These are phyloP conservation scores for Chelidonichthys spinosus DNA, from an alignment of 2,797 vertebrate species.

Conservation along the genomic window DNA sequence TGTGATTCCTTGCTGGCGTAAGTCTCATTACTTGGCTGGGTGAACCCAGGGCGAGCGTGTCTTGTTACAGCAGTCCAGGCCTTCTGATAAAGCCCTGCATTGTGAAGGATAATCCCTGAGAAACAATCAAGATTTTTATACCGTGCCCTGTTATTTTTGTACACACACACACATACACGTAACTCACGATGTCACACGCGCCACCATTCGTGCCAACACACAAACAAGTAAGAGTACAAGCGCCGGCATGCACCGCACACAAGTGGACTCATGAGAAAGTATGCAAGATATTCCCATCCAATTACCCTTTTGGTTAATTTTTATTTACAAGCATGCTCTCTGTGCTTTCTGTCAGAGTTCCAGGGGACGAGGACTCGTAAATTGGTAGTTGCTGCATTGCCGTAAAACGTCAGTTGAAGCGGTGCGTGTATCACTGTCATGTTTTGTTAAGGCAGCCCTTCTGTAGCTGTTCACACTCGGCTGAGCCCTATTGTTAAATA, in stretches of 20 bases:
- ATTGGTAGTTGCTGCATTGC: constrained; percentile 6
- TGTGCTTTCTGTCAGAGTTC: constrained; percentile 27
- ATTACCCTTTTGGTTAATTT: constrained; percentile 49
- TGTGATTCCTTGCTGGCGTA: constrained; percentile 47
- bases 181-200: constrained; percentile 20
- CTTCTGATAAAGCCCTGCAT: constrained; percentile 74
- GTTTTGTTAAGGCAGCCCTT: constrained; percentile 61
- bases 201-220: constrained; percentile 37
- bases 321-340: constrained; percentile 21
- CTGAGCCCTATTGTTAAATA: constrained; percentile 73
- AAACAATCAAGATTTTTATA: constrained; percentile 77
- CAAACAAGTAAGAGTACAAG: constrained; percentile 58
- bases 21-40: constrained; percentile 58
- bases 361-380: constrained; percentile 21
- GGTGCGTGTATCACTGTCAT: constrained; percentile 64
- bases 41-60: constrained; percentile 72
- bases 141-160: constrained; percentile 54
- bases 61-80: constrained; percentile 74
- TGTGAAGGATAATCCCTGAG: constrained; percentile 75
- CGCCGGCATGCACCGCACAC: constrained; percentile 54
- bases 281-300: constrained; percentile 59
- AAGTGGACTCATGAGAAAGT: constrained; percentile 67
- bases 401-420: constrained; percentile 56
- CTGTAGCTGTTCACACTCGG: constrained; percentile 65
- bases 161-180: constrained; percentile 29